A percentile compares a stretch with the other conserved stretches of the same genome.
These are phyloP conservation scores for Heliconius hermathena DNA, from an alignment of 1,140 invertebrate genomes.

Conservation along the genomic window DNA sequence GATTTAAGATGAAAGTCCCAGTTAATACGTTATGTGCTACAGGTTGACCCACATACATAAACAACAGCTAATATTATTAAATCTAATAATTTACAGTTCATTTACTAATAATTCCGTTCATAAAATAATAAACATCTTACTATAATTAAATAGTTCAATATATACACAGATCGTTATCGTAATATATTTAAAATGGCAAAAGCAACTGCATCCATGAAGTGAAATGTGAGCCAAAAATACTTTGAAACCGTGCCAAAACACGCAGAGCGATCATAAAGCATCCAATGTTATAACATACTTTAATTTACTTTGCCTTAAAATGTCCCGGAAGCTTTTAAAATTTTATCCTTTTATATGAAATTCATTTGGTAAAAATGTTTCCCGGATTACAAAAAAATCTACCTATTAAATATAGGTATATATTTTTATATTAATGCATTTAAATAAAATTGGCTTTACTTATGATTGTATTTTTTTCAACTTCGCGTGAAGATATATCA, in stretches of 20 bases:
- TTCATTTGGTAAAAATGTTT: not conserved
- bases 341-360: constrained; percentile 18
- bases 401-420: not conserved
- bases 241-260: constrained; percentile 76
- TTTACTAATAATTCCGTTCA: not conserved
- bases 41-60: not conserved
- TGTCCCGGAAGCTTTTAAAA: not conserved
- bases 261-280: constrained; percentile 62
- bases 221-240: constrained; percentile 74
- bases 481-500: too few species aligned
- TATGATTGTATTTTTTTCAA: too few species aligned
- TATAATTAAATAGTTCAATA: constrained; percentile 23
- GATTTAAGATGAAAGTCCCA: too few species aligned
- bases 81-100: not conserved
- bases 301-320: constrained; percentile 23
- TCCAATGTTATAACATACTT: constrained; percentile 52
- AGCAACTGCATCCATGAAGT: constrained; percentile 72
- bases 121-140: constrained; percentile 19
- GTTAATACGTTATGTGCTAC: not conserved
- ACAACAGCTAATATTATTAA: not conserved
- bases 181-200: constrained; percentile 58
- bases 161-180: constrained; percentile 39
- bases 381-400: not conserved
- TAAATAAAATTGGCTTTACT: too few species aligned
- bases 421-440: too few species aligned